Evolutionary conservation across 2,888 invertebrate genomes (phyloP).

Genomic region (Tiliacea citrago): DNA sequence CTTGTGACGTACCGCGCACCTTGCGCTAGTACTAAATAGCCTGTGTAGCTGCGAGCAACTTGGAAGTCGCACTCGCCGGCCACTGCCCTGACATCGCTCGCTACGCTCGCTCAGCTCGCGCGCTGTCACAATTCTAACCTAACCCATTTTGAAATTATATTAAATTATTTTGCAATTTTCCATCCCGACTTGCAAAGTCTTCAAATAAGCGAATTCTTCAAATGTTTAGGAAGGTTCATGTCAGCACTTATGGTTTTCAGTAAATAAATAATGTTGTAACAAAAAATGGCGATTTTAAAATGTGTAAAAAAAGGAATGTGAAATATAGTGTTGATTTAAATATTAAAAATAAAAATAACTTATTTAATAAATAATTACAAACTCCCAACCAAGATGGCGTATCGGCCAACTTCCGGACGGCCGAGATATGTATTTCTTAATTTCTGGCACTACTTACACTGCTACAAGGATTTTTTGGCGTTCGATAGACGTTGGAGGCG

Average conservation of each 20-base stretch:
- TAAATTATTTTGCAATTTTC: not conserved
- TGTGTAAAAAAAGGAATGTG: not conserved
- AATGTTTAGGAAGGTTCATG: too few relatives aligned
- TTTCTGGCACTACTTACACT: not conserved
- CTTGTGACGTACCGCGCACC: too few relatives aligned
- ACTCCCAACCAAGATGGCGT: not conserved
- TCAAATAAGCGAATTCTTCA: not conserved
- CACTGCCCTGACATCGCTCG: too few relatives aligned
- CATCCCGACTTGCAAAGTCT: too few relatives aligned
- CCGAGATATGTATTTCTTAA: not conserved
- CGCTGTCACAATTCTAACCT: too few relatives aligned
- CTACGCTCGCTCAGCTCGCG: too few relatives aligned
- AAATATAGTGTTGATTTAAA: conserved; percentile 2
- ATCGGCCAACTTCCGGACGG: not conserved
- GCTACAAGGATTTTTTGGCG: not conserved
- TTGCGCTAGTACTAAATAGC: too few relatives aligned
- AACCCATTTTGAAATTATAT: too few relatives aligned
- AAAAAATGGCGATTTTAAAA: not conserved
- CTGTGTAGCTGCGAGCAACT: too few relatives aligned
- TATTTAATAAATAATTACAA: conserved; percentile 11
- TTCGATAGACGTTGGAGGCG: too few relatives aligned
- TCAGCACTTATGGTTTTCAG: not conserved
- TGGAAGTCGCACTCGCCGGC: too few relatives aligned
- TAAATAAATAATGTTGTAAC: not conserved
- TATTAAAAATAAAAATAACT: conserved; percentile 15